phyloP scores from a whole-genome alignment of 2,113 vertebrate species.

The Sinosuthora webbiana region DNA sequence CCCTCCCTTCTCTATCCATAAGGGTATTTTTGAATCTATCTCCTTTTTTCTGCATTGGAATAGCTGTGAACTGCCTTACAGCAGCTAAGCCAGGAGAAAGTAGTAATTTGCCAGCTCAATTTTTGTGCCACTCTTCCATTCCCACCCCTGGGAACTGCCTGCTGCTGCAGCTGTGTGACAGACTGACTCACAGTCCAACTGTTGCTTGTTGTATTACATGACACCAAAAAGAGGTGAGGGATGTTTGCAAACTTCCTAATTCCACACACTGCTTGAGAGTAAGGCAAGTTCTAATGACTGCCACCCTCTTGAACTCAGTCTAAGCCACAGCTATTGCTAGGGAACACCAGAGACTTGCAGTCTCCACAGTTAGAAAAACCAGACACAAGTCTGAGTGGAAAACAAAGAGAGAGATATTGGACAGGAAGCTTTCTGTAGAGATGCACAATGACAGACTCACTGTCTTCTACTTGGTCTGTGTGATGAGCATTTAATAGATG shows the following conservation, averaged over 20 bases:
- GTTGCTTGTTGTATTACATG: neutral
- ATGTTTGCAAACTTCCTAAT: constrained; percentile 15
- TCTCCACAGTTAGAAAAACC: neutral
- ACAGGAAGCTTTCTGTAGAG: neutral
- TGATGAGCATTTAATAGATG: neutral
- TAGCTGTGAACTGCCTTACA: neutral
- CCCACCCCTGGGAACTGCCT: neutral
- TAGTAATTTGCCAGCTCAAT: neutral
- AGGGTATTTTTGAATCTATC: neutral
- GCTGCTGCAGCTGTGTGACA: neutral
- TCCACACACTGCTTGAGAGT: neutral
- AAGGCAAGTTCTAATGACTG: neutral
- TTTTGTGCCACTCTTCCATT: neutral
- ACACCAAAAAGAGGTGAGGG: neutral
- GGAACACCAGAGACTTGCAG: neutral
- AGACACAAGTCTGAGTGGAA: constrained; percentile 16
- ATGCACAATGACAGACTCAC: neutral
- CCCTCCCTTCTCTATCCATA: neutral
- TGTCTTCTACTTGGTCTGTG: neutral
- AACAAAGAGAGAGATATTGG: neutral
- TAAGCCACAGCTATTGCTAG: constrained; percentile 20
- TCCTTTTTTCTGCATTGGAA: neutral
- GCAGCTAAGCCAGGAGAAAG: neutral
- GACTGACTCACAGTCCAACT: neutral
- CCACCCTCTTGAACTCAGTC: constrained; percentile 7